These are phyloP conservation scores for Aethes cnicana DNA, from an alignment of 2,888 invertebrate species.

Conservation along the genomic window DNA sequence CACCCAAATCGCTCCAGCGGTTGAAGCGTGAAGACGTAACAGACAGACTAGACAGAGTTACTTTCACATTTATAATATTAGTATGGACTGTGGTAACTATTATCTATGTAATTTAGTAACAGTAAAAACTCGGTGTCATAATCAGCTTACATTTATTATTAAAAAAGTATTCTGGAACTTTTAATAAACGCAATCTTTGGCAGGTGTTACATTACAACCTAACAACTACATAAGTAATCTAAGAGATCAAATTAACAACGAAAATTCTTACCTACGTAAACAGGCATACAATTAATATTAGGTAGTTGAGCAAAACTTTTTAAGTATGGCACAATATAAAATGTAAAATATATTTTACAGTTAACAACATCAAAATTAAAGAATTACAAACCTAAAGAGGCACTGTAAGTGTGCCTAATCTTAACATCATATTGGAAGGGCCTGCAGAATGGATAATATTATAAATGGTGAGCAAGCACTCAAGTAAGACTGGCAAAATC, in stretches of 20 bases:
- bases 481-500: no score
- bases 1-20: no score
- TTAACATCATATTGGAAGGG: no score
- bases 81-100: no score
- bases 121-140: neutral
- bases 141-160: constrained; percentile 17
- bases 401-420: no score
- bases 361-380: neutral
- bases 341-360: neutral
- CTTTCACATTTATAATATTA: no score
- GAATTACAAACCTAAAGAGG: neutral
- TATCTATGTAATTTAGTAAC: no score
- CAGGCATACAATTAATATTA: neutral
- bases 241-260: constrained; percentile 64
- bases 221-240: constrained; percentile 59
- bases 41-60: no score
- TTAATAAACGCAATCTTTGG: constrained; percentile 69
- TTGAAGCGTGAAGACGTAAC: no score
- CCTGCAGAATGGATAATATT: no score
- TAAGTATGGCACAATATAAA: constrained; percentile 22
- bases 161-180: constrained; percentile 38
- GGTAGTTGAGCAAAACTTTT: constrained; percentile 32
- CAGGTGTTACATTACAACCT: constrained; percentile 49
- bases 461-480: no score
- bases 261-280: constrained; percentile 19